phyloP scores from a whole-genome alignment of 2,888 invertebrate species.

The Mechanitis messenoides region DNA sequence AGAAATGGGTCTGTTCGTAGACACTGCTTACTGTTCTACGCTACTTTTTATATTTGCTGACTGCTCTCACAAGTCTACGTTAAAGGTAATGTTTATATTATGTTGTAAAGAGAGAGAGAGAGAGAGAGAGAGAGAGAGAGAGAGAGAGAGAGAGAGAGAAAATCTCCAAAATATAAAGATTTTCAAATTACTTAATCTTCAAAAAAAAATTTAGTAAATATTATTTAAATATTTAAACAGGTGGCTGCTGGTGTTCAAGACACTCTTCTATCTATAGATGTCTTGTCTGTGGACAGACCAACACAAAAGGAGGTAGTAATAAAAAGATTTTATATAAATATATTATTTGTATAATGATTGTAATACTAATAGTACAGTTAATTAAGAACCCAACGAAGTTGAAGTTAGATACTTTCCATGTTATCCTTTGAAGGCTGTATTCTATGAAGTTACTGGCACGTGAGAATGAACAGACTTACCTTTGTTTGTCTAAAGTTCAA shows the following conservation, averaged over 20 bases:
- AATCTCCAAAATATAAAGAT: not conserved
- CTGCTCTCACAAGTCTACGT: constrained; percentile 80
- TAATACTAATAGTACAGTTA: no score
- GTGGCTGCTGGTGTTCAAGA: constrained; percentile 80
- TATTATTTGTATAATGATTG: no score
- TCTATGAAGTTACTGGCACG: no score
- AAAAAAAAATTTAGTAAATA: not conserved
- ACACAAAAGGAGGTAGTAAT: constrained; percentile 76
- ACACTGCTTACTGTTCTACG: constrained; percentile 77
- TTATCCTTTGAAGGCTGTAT: no score
- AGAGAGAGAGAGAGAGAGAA: no score
- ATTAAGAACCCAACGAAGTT: no score
- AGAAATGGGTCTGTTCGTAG: constrained; percentile 80
- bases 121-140: no score
- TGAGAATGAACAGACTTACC: no score
- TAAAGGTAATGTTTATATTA: constrained; percentile 50
- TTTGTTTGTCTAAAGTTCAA: no score
- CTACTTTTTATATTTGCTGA: constrained; percentile 80
- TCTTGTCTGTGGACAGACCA: constrained; percentile 75
- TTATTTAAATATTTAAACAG: constrained; percentile 35
- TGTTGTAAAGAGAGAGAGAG: no score
- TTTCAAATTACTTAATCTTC: not conserved
- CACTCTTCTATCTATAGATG: constrained; percentile 75
- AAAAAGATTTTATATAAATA: constrained; percentile 9
- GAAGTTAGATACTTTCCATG: no score